These are phyloP conservation scores for Tor tambroides DNA, from an alignment of 2,113 vertebrate species.

Conservation along the genomic window DNA sequence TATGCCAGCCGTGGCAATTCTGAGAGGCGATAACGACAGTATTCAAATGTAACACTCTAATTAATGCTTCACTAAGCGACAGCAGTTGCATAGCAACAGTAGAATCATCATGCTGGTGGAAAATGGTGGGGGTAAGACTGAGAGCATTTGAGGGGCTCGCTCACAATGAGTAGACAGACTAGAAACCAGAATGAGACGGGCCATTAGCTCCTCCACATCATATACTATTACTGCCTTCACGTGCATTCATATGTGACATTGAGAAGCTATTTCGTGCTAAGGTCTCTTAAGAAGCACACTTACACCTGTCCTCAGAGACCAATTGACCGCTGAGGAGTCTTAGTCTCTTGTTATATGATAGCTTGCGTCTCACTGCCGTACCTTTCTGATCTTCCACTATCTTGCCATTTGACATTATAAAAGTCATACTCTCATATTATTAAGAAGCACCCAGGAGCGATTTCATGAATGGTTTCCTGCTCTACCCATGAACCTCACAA, in stretches of 20 bases:
- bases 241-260: not conserved
- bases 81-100: constrained; percentile 61
- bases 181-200: constrained; percentile 35
- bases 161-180: constrained; percentile 37
- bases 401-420: not conserved
- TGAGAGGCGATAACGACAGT: constrained; percentile 37
- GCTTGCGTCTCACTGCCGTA: not conserved
- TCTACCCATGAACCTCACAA: not conserved
- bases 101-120: constrained; percentile 36
- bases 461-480: not conserved
- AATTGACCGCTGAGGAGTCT: not conserved
- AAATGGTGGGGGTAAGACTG: constrained; percentile 36
- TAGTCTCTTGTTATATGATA: not conserved
- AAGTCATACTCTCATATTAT: not conserved
- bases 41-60: constrained; percentile 57
- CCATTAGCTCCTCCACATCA: constrained; percentile 23
- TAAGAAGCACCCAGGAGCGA: not conserved
- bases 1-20: constrained; percentile 34
- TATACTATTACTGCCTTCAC: not conserved
- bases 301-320: not conserved
- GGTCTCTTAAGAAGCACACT: not conserved
- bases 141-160: constrained; percentile 11
- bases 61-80: constrained; percentile 59
- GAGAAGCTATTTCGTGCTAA: not conserved
- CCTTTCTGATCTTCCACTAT: constrained; percentile 8